Percentiles rank a stretch among this genome's conserved stretches.
phyloP scores from a whole-genome alignment of 1,140 invertebrate genomes.

The Oryzaephilus surinamensis region DNA sequence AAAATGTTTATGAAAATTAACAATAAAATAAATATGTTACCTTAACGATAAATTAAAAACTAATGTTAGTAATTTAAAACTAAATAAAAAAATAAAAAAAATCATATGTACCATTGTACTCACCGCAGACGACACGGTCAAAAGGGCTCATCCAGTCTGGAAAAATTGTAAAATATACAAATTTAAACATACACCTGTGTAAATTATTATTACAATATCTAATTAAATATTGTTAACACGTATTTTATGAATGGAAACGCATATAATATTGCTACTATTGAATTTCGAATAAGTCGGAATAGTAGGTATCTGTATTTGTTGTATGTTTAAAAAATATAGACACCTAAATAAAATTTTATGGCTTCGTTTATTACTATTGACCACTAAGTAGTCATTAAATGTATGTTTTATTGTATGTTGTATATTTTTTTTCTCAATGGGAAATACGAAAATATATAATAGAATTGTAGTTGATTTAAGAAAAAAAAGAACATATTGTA shows the following conservation, averaged over 20 bases:
- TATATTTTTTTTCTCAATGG: no score
- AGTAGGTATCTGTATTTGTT: constrained; percentile 5
- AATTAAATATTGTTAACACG: constrained; percentile 4
- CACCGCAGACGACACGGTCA: constrained; percentile 82
- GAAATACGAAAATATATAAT: no score
- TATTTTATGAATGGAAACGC: no score
- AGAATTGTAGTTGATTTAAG: no score
- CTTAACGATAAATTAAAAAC: no score
- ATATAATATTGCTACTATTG: neutral
- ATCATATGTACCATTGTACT: constrained; percentile 65
- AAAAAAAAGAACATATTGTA: constrained; percentile 18
- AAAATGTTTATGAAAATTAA: no score
- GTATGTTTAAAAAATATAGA: constrained; percentile 1
- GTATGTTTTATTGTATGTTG: constrained; percentile 31
- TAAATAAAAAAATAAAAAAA: constrained; percentile 34
- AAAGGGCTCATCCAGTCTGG: constrained; percentile 87
- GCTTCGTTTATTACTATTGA: constrained; percentile 32
- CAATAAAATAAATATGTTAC: no score
- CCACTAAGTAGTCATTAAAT: constrained; percentile 31
- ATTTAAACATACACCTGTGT: constrained; percentile 3
- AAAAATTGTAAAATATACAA: constrained; percentile 36
- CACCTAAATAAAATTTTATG: constrained; percentile 21
- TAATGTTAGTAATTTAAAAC: no score
- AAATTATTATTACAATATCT: no score
- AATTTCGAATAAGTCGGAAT: constrained; percentile 1